A percentile compares a stretch with the other conserved stretches of the same genome.
Conservation (phyloP, 2,113 vertebrate species). For the Hemicordylus capensis region DNA sequence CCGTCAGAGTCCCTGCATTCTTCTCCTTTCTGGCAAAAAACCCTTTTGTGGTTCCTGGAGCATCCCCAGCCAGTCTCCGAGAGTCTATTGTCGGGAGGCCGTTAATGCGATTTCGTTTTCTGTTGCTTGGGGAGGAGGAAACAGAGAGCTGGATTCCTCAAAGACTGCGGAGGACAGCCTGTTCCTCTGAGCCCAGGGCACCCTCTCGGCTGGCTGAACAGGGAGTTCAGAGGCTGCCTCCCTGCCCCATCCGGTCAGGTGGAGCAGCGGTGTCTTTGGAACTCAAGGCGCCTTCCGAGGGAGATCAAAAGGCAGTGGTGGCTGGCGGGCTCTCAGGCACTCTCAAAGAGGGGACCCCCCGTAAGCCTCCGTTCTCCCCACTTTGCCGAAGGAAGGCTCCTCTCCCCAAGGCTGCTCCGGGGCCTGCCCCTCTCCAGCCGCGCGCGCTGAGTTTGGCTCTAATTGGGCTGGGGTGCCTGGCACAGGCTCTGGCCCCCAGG, state of each 20-base stretch:
- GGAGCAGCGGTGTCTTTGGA: not conserved
- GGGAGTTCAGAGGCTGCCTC: not conserved
- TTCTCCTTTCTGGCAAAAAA: too few relatives aligned
- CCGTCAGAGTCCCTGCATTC: accelerated
- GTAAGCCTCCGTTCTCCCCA: not conserved
- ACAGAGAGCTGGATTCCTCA: not conserved
- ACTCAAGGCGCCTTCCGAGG: not conserved
- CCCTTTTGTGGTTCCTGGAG: not conserved
- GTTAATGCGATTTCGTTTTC: not conserved
- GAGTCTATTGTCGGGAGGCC: not conserved
- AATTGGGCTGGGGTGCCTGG: not conserved
- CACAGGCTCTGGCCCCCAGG: not conserved
- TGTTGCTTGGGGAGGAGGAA: not conserved
- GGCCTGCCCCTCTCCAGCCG: not conserved
- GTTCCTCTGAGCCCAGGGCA: not conserved
- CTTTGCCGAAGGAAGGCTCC: not conserved
- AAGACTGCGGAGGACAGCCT: too few relatives aligned
- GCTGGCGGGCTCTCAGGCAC: not conserved
- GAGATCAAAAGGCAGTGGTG: not conserved
- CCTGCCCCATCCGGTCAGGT: not conserved
- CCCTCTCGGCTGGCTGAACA: not conserved
- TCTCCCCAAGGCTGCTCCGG: not conserved
- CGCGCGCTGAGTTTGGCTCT: not conserved
- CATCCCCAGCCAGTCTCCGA: not conserved
- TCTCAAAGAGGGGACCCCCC: not conserved